A percentile compares a stretch with the other conserved stretches of the same genome.
Evolutionary conservation across 2,888 invertebrate genomes (phyloP).

Genomic region (Latrodectus hesperus): DNA sequence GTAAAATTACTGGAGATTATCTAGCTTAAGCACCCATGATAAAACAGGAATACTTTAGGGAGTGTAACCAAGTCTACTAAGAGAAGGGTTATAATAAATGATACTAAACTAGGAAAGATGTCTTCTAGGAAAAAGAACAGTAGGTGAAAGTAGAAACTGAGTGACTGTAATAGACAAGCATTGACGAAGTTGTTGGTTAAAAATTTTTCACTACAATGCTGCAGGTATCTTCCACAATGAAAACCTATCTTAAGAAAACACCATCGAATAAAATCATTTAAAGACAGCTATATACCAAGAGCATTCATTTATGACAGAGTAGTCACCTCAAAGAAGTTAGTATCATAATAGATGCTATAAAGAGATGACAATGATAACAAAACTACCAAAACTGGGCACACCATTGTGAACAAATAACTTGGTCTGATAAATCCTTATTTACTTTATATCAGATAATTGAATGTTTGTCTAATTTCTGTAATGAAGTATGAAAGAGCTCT

Average conservation of each 20-base stretch:
- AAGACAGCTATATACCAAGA: background rate
- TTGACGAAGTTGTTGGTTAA: background rate
- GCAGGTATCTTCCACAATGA: background rate
- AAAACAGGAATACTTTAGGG: background rate
- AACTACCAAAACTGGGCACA: background rate
- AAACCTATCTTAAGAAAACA: background rate
- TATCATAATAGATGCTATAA: background rate
- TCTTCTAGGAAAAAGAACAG: background rate
- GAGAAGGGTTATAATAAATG: background rate
- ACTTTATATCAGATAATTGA: background rate
- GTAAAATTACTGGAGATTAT: background rate
- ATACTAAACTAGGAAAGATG: background rate
- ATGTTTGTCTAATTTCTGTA: background rate
- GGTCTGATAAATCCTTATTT: background rate
- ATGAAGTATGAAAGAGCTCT: too few relatives aligned
- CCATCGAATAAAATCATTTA: background rate
- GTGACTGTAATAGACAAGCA: background rate
- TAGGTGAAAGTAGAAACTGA: background rate
- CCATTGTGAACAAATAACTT: background rate
- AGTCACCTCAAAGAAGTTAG: background rate
- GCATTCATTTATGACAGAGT: slow-evolving; percentile 9
- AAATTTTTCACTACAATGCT: background rate
- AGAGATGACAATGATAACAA: background rate
- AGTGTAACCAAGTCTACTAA: background rate
- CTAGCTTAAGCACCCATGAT: background rate